Evolutionary conservation across 2,113 vertebrate species (phyloP), one percentile per base, ranked within the genome.

Genomic region (Anhinga rufa): DNA sequence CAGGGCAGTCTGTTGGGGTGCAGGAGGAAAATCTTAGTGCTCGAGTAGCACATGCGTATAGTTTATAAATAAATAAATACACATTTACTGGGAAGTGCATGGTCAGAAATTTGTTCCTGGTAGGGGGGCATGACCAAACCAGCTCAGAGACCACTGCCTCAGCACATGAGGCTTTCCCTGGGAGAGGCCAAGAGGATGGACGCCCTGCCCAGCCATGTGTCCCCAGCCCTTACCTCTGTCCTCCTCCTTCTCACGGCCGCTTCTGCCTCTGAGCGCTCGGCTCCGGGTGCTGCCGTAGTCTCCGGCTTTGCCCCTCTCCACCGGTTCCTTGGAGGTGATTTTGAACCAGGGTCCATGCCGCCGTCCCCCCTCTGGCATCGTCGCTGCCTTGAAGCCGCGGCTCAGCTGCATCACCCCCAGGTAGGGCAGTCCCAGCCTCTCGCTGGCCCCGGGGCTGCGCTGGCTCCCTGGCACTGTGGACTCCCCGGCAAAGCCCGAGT

Each of bases 271-370:
- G 57, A 98, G 97, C 9, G 97, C 98, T 10, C 98, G 95, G 96
- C 97, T 99, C 98, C 98, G 98, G 81, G 97, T 92, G 71, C 97
- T 98, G 58, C 98, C 86, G n/a, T 98, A 98, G 32, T 99, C 99
- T 7, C 98, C 98, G 4, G 93, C 82, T 83, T 97, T 98, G 57
- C 94, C 81, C 42, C 95, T 95, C 66, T 98, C 97, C 0, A 28
- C 76, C 1, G 82, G 81, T 25, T 98, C 98, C 70, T 98, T 98
- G 74, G 97, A 80, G 8, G 87, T 84, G 89, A 94, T 97, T 81
- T 99, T 99, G 92, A 98, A 97, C 98, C 99, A 99, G 9, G 98
- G 97, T 1, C 98, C 98, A 2, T 98, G 99, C 28, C 99, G 95
- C 29, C 98, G 98, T 4, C 90, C 71, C 1, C 97, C 82, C 20